A percentile compares a stretch with the other conserved stretches of the same genome.
Conservation (phyloP, 2,888 invertebrate species). For the Ochropacha duplaris region DNA sequence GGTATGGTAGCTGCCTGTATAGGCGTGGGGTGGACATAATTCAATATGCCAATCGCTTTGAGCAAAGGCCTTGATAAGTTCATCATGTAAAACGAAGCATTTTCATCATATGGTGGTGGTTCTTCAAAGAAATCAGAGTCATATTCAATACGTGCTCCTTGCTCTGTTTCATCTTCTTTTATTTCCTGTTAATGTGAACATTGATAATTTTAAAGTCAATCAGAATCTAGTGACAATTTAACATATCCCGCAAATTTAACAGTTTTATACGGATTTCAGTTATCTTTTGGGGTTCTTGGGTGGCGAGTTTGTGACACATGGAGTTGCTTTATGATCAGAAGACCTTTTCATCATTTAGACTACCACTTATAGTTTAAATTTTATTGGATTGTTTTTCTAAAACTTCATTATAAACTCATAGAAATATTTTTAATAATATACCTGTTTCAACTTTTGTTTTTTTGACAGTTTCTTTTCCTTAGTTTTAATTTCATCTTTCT, state of each 20-base stretch:
- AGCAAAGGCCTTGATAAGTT: conserved; percentile 96
- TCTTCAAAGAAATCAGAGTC: conserved; percentile 85
- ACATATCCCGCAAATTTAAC: no score
- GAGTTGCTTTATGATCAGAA: no score
- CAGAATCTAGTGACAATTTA: no score
- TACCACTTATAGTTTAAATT: no score
- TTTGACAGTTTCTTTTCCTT: conserved; percentile 85
- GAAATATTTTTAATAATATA: conserved; percentile 21
- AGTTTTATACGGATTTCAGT: no score
- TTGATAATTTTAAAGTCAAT: no score
- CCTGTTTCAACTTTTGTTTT: conserved; percentile 71
- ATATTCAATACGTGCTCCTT: conserved; percentile 63
- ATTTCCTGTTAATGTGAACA: conserved; percentile 54
- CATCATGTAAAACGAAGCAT: conserved; percentile 95
- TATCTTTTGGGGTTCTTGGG: no score
- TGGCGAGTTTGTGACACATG: no score
- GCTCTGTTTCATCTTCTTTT: conserved; percentile 74
- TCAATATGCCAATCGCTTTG: conserved; percentile 94
- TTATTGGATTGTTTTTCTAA: no score
- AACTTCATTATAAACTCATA: no score
- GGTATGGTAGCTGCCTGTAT: conserved; percentile 98
- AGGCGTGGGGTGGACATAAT: conserved; percentile 97
- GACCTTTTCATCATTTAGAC: no score
- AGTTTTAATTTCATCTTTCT: conserved; percentile 86
- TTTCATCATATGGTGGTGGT: conserved; percentile 84